A percentile compares a stretch with the other conserved stretches of the same genome.
These are phyloP conservation scores for Melipona quadrifasciata DNA, from an alignment of 1,140 invertebrate species.

Conservation along the genomic window DNA sequence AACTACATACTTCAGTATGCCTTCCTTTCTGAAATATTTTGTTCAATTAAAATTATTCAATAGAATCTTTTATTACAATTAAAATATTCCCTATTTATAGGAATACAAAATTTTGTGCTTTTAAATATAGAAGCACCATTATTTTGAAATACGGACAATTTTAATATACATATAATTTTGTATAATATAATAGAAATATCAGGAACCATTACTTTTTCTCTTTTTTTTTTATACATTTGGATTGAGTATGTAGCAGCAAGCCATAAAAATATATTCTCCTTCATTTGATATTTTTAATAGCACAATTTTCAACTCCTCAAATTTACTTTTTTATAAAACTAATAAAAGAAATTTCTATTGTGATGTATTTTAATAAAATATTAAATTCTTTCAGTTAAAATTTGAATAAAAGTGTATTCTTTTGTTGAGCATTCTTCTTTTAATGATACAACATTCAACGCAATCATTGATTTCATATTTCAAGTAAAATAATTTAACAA, in stretches of 20 bases:
- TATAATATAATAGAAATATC: slow-evolving; percentile 36
- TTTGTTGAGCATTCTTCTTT: slow-evolving; percentile 38
- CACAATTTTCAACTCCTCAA: slow-evolving; percentile 39
- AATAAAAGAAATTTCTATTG: slow-evolving; percentile 30
- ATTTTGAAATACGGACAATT: slow-evolving; percentile 1
- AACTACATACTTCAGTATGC: neutral
- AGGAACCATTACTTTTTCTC: slow-evolving; percentile 38
- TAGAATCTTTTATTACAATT: slow-evolving; percentile 1
- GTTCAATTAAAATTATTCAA: neutral
- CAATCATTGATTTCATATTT: slow-evolving; percentile 25
- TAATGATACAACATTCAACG: slow-evolving; percentile 16
- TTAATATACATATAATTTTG: slow-evolving; percentile 30
- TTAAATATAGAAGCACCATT: slow-evolving; percentile 9
- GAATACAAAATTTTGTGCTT: slow-evolving; percentile 21
- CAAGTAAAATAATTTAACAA: slow-evolving; percentile 33
- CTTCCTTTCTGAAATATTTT: neutral
- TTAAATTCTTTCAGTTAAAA: slow-evolving; percentile 32
- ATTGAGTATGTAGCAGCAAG: slow-evolving; percentile 33
- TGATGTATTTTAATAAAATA: slow-evolving; percentile 36
- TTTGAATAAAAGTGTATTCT: slow-evolving; percentile 36
- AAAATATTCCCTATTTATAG: neutral
- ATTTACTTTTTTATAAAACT: slow-evolving; percentile 39
- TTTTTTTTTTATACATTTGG: slow-evolving; percentile 29
- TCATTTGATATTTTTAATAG: slow-evolving; percentile 35
- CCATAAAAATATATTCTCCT: slow-evolving; percentile 49